Base-by-base conservation (phyloP, 1,140 invertebrate species). In the Brachionus koreanus region DNA sequence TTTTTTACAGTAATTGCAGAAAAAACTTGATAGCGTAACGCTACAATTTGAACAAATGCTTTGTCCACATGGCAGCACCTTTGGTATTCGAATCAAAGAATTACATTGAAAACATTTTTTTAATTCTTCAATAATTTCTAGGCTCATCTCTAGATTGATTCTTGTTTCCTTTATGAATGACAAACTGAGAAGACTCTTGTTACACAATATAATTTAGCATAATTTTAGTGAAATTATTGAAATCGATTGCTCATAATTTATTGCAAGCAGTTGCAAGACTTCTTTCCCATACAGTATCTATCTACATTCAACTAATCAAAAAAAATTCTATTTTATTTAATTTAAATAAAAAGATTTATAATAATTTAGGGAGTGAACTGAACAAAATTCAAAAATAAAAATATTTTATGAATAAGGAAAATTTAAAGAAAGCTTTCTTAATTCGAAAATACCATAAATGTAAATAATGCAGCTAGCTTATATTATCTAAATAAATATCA, bases 41-140 rank as follows among this genome's bases (percentile, higher is more conserved):
- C 65, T 39, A 69, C 65, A 69, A 39, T 69, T 69, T 1, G 65
- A 69, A 39, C 65, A 69, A 37, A 69, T 69, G 37, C 65, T 69
- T 16, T 39, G 37, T 19, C 65, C 65, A 69, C 65, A 69, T 37
- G 65, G 65, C 16, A 69, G 33, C 4, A 69, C 16, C 9, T 69
- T 69, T 19, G 65, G 65, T 39, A 69, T 39, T 69, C 37, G 65
- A 69, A 37, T 37, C 12, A 37, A 69, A 37, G 33, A 19, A 19
- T 39, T 69, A 10, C 65, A 69, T 39, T 39, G 7, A 16, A 39
- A 69, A 16, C 65, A 69, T 19, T 69, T 69, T 37, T 19, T 37
- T 39, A 69, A 69, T 19, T 37, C 65, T n/a, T 69, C 65, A 16
- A 37, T 39, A 16, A 39, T 39, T 69, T 69, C 9, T 37, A 37